Evolutionary conservation across 2,888 invertebrate genomes (phyloP), one percentile per base, ranked within the genome.

Genomic region (Hyalella azteca): DNA sequence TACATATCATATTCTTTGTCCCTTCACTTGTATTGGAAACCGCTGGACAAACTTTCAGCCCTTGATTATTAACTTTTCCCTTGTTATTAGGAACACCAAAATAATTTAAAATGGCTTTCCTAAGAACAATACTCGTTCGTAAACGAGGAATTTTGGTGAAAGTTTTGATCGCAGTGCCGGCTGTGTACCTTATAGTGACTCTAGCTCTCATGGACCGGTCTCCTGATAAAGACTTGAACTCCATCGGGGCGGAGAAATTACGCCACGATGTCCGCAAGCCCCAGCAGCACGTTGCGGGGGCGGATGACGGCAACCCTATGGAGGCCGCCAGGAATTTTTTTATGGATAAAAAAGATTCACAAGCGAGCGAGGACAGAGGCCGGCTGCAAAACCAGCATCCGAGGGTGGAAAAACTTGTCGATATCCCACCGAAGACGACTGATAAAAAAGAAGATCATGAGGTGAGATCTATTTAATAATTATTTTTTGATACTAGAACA

Each of bases 141-240:
- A 60, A 81, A 5, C 50, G 81, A 1, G 77, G 83, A 2, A 75
- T 81, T 3, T 39, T 83, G 11, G 39, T 83, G n/a, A 83, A 83
- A 50, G 50, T 81, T 7, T 45, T 81, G 1, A 48, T 83, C 41
- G 76, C 79, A 3, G 66, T 83, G 41, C 83, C 83, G 0, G 77
- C 80, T 7, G 29, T 83, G 39, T 83, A 81, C 81, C 36, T 83
- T n/a, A 41, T 83, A 9, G 36, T 80, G 11, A 80, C 76, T 19
- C 75, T 83, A 1, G 75, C 77, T 73, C 77, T 83, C 60, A 76
- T 41, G 73, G 79, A 79, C 26, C 73, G 73, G 7, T 50, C 79
- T 9, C 45, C 73, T 22, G 48, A 54, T 7, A 59, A 59, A 32
- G 78, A 50, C 11, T 19, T 32, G 2, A 49, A 15, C 19, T 48